Base-by-base conservation (phyloP, 1,140 invertebrate species). In the Diorhabda sublineata region DNA sequence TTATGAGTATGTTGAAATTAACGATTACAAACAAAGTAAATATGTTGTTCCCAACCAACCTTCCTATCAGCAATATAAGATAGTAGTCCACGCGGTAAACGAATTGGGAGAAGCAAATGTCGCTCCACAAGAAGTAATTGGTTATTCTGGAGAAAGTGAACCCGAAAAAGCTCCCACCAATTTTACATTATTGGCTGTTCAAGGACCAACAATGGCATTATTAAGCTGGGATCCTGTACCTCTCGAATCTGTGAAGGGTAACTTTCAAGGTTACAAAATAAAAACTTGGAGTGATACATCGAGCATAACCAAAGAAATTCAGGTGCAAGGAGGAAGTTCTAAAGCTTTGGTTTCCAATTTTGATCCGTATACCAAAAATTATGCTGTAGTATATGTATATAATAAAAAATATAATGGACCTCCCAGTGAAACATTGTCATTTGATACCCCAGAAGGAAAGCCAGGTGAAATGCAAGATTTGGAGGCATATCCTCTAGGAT, bases 251-350 rank as follows among this genome's bases (percentile, higher is more conserved):
- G 88, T 97, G 0, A 83, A 88, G 42, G 96, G 96, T n/a, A 92
- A 97, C 80, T 95, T 98, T 80, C 92, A 91, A 76, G 96, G 96
- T 7, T 98, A 98, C 81, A 97, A 97, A 82, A 94, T 98, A 65
- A 92, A 96, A 82, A 96, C 92, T 2, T 98, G 96, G 96, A 94
- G 91, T 3, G 92, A 94, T n/a, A 84, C 84, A 57, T 75, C 75
- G 11, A 69, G 69, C 6, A 74, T 74, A 42, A 82, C 90, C 60
- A 85, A 92, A 64, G 93, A 96, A 81, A 91, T 94, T 60, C 86
- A 92, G 60, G 86, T 94, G n/a, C 89, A 88, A 75, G 87, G 87
- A 2, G 89, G 91, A 75, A 87, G 86, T 0, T 92, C 89, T 1
- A 83, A 85, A 58, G 88, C 90, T 44, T 76, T 92, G n/a, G 89